These are phyloP conservation scores for Petroica traversi DNA, from an alignment of 2,113 vertebrate genomes.

Conservation along the genomic window DNA sequence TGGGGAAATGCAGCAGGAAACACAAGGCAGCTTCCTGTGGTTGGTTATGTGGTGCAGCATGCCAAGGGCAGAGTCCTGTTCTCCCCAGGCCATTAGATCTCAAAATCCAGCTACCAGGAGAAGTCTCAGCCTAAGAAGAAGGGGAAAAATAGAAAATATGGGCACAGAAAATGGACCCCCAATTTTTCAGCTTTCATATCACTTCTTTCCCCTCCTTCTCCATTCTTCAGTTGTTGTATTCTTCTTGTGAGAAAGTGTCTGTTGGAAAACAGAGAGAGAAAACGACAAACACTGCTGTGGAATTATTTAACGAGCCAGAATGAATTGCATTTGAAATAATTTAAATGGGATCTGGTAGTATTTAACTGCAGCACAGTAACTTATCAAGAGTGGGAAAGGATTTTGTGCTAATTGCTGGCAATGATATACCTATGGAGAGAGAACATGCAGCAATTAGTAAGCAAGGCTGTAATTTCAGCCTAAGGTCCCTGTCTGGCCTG, in stretches of 20 bases:
- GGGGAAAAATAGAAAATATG: not conserved
- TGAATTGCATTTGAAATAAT: conserved; percentile 82
- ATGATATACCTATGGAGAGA: conserved; percentile 74
- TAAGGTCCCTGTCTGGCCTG: conserved; percentile 31
- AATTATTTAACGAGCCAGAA: conserved; percentile 82
- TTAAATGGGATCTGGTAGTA: conserved; percentile 83
- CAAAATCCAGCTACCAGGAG: conserved; percentile 37
- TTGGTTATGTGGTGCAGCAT: not conserved
- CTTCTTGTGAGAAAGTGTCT: conserved; percentile 54
- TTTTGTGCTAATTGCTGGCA: conserved; percentile 80
- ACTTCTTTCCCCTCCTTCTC: not conserved
- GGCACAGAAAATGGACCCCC: not conserved
- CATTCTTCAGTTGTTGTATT: not conserved
- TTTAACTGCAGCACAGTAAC: conserved; percentile 79
- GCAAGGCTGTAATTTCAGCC: conserved; percentile 68
- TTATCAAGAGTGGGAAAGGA: conserved; percentile 80
- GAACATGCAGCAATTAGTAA: conserved; percentile 72
- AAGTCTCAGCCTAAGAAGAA: conserved; percentile 26
- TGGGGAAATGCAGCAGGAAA: not conserved
- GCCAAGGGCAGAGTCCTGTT: conserved; percentile 21
- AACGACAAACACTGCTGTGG: conserved; percentile 71
- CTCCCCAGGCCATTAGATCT: conserved; percentile 24
- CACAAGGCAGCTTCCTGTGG: not conserved
- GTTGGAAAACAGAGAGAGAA: conserved; percentile 67
- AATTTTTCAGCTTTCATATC: not conserved